A percentile compares a stretch with the other conserved stretches of the same genome.
Evolutionary conservation across 2,888 invertebrate species (phyloP).

Genomic region (Idaea straminata): DNA sequence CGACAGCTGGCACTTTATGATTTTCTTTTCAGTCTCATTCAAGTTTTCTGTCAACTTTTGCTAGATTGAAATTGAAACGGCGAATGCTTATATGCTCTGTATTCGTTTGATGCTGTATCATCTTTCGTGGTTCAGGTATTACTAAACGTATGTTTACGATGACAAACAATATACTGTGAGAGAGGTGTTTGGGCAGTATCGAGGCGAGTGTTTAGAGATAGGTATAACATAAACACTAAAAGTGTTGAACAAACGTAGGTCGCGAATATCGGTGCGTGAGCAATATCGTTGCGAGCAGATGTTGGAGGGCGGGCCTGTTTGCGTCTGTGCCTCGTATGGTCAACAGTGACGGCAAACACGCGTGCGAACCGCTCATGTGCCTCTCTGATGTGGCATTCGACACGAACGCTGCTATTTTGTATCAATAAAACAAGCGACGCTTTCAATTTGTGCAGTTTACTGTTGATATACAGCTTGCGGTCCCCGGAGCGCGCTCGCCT

Average conservation of each 20-base stretch:
- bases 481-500: constrained; percentile 19
- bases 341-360: constrained; percentile 61
- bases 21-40: constrained; percentile 66
- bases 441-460: constrained; percentile 31
- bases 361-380: constrained; percentile 60
- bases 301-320: constrained; percentile 54
- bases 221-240: constrained; percentile 44
- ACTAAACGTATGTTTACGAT: constrained; percentile 13
- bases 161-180: constrained; percentile 10
- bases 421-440: constrained; percentile 40
- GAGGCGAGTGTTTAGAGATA: constrained; percentile 41
- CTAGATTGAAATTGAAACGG: constrained; percentile 29
- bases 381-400: constrained; percentile 26
- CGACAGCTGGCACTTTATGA: constrained; percentile 66
- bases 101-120: constrained; percentile 28
- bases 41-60: constrained; percentile 52
- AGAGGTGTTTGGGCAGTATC: constrained; percentile 9
- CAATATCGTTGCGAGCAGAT: constrained; percentile 58
- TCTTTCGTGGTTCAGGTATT: constrained; percentile 10
- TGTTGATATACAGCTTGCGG: constrained; percentile 23
- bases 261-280: constrained; percentile 56
- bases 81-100: constrained; percentile 39
- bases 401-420: constrained; percentile 46
- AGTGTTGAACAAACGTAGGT: constrained; percentile 50
- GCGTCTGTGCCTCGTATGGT: constrained; percentile 50